Evolutionary conservation across 2,797 vertebrate species (phyloP), one percentile per base, ranked within the genome.

Genomic region (Galagoides demidoff): DNA sequence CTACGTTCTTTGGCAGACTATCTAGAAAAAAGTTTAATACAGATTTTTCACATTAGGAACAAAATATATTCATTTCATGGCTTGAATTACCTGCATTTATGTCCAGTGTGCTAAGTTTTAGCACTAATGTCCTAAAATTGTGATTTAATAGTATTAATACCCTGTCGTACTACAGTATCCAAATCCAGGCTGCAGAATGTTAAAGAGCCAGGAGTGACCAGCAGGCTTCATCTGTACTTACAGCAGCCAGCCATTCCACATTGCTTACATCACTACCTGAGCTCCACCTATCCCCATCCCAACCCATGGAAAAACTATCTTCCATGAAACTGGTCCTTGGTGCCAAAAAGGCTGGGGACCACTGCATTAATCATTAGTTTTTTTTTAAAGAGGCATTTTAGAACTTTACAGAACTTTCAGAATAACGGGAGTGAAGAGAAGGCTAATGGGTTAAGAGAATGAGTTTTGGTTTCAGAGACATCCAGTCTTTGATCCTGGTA

Each of bases 1-100:
- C 76, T 90, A 85, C 20, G 59, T 78, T 85, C 43, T 74, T 37
- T 5, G 45, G 59, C 55, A 87, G 20, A 92, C 74, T 92, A 57
- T 37, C 87, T 7, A 31, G 20, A 74, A 4, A 27, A 13, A 78
- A 70, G 2, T 57, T 90, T 88, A 79, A 19, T 71, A 83, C 0
- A 92, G 29, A 76, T 37, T 95, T 96, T 85, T 85, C 78, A 96
- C 78, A 61, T 85, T 29, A 63, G 49, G n/a, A 97, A 91, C 27
- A 93, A 90, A 93, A 83, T 70, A 16, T 6, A 89, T 45, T 95
- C 7, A 76, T 61, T 87, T 84, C 77, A 90, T 45, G 20, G 82
- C 19, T n/a, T 25, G 3, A 92, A 43, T 87, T 66, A 94, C 20
- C 59, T 90, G 29, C 8, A 71, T 34, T 13, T 37, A 73, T 78